A percentile compares a stretch with the other conserved stretches of the same genome.
phyloP scores from a whole-genome alignment of 2,888 invertebrate genomes.

The Belgica antarctica region DNA sequence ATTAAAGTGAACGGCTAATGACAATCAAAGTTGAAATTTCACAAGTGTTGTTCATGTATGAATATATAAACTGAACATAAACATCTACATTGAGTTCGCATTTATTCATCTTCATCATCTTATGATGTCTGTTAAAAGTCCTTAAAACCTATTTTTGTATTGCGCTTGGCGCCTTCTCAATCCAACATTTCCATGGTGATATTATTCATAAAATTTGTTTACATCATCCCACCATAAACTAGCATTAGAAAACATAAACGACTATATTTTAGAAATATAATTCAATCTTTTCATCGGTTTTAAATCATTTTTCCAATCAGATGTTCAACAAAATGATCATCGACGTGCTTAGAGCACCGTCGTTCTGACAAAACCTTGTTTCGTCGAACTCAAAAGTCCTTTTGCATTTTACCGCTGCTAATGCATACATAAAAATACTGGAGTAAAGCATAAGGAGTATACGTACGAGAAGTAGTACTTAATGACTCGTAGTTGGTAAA shows the following conservation, averaged over 20 bases:
- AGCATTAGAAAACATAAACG: conserved; percentile 43
- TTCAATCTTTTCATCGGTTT: conserved; percentile 37
- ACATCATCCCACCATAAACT: conserved; percentile 38
- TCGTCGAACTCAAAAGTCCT: too few relatives aligned
- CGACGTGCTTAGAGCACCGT: too few relatives aligned
- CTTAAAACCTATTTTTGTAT: conserved; percentile 32
- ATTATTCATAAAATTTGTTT: conserved; percentile 29
- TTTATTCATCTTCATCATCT: not conserved
- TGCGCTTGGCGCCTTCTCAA: conserved; percentile 38
- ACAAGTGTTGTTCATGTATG: not conserved
- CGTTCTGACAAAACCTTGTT: too few relatives aligned
- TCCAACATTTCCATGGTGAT: conserved; percentile 22
- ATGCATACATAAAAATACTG: too few relatives aligned
- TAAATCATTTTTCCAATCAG: not conserved
- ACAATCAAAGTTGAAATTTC: conserved; percentile 9
- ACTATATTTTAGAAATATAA: conserved; percentile 36
- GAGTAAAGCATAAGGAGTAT: too few relatives aligned
- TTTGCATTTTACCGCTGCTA: too few relatives aligned
- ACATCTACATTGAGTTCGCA: not conserved
- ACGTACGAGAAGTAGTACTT: too few relatives aligned
- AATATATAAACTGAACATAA: too few relatives aligned
- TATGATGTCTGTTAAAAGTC: conserved; percentile 23
- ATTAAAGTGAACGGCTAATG: not conserved
- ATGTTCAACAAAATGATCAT: too few relatives aligned
- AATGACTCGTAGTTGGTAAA: not conserved